These are phyloP conservation scores for Liparis tanakae DNA, from an alignment of 2,797 vertebrate species.

Conservation along the genomic window DNA sequence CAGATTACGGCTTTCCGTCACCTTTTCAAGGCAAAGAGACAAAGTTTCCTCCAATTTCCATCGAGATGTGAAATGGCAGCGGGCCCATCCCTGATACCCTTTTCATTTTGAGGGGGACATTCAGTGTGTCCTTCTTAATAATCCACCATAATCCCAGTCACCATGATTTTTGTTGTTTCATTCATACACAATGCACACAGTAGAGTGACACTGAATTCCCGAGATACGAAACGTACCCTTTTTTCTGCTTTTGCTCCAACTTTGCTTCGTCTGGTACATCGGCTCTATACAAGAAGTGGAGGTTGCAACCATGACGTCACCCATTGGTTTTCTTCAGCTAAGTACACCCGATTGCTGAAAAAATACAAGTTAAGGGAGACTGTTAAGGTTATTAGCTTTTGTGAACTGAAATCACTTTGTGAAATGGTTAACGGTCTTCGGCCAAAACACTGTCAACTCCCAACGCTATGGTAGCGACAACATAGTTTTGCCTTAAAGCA, in stretches of 20 bases:
- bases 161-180: not conserved
- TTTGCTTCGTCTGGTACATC: not conserved
- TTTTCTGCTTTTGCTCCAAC: not conserved
- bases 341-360: not conserved
- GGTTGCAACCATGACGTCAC: not conserved
- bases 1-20: slow-evolving; percentile 43
- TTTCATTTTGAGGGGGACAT: not conserved
- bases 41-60: slow-evolving; percentile 16
- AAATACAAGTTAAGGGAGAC: too few species aligned
- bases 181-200: not conserved
- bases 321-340: not conserved
- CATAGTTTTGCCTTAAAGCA: not conserved
- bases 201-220: not conserved
- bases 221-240: not conserved
- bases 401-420: too few species aligned
- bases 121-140: not conserved
- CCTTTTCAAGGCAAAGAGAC: not conserved
- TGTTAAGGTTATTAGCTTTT: too few species aligned
- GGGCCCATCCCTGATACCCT: not conserved
- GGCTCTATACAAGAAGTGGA: not conserved
- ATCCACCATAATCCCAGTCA: too few species aligned
- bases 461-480: not conserved
- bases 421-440: too few species aligned
- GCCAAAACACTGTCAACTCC: not conserved
- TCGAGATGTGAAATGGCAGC: slow-evolving; percentile 2